phyloP scores from a whole-genome alignment of 2,888 invertebrate species.

The Xanthorhoe designata region DNA sequence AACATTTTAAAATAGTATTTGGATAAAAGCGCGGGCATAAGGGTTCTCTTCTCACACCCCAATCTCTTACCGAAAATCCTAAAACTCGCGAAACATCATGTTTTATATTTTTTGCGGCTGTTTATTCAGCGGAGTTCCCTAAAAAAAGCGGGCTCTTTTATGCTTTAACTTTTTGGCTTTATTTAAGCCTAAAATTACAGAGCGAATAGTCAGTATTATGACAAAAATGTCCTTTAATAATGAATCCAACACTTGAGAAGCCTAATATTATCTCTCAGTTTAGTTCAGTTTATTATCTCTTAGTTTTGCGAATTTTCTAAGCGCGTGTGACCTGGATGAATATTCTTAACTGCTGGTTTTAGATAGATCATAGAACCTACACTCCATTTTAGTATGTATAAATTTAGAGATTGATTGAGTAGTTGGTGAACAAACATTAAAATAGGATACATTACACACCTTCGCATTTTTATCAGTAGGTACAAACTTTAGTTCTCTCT shows the following conservation, averaged over 20 bases:
- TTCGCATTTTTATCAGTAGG: no score
- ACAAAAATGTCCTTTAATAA: background rate
- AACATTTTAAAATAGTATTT: background rate
- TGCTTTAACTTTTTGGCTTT: slow-evolving; percentile 1
- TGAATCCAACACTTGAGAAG: background rate
- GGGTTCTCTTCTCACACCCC: no score
- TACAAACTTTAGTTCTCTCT: no score
- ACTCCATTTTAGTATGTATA: no score
- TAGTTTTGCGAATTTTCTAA: no score
- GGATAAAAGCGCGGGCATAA: background rate
- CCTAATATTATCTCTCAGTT: no score
- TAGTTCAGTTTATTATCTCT: no score
- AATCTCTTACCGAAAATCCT: background rate
- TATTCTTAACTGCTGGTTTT: background rate
- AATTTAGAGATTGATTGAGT: no score
- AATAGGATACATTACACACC: no score
- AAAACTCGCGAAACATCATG: background rate
- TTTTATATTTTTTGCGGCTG: slow-evolving; percentile 10
- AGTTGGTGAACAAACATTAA: no score
- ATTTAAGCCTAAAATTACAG: slow-evolving; percentile 6
- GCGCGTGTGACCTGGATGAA: no score
- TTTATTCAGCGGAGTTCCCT: slow-evolving; percentile 7
- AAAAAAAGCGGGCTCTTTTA: background rate
- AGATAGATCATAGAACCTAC: background rate
- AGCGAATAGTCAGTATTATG: slow-evolving; percentile 5